A percentile compares a stretch with the other conserved stretches of the same genome.
These are phyloP conservation scores for Myotis findleyi DNA, from an alignment of 2,797 vertebrate species.

Conservation along the genomic window DNA sequence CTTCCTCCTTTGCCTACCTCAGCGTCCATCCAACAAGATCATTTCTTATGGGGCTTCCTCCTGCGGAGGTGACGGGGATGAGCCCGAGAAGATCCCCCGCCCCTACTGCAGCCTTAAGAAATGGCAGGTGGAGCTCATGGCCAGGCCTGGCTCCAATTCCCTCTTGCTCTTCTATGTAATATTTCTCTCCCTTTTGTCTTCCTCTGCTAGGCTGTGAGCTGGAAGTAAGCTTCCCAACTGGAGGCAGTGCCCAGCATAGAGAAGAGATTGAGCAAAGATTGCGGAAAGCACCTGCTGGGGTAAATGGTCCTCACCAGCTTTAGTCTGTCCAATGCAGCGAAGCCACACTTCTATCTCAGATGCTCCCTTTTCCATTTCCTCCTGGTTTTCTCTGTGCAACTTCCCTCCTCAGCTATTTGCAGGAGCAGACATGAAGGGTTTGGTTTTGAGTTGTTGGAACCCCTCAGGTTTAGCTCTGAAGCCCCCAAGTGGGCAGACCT, in stretches of 20 bases:
- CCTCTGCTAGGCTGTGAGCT: not conserved
- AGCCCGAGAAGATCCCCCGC: not conserved
- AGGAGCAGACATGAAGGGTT: not conserved
- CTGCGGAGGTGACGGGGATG: not conserved
- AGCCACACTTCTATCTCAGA: not conserved
- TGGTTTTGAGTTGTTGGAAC: not conserved
- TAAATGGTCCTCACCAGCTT: not conserved
- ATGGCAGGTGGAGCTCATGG: not conserved
- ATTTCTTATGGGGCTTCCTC: not conserved
- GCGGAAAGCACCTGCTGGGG: not conserved
- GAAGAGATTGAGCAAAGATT: not conserved
- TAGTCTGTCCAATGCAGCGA: fast-evolving
- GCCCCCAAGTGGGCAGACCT: not conserved
- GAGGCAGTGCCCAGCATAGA: not conserved
- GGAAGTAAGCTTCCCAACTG: not conserved
- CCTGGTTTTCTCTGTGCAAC: not conserved
- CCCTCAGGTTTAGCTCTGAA: not conserved
- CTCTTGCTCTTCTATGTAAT: not conserved
- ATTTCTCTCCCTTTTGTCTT: not conserved
- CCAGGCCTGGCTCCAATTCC: not conserved
- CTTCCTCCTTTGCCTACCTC: not conserved
- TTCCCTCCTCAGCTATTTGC: not conserved
- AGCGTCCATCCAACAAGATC: not conserved
- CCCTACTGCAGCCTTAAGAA: not conserved
- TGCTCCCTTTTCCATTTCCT: too few relatives aligned